Percentiles rank a stretch among this genome's conserved stretches.
Conservation (phyloP, 2,797 vertebrate species). For the Cyclura pinguis region DNA sequence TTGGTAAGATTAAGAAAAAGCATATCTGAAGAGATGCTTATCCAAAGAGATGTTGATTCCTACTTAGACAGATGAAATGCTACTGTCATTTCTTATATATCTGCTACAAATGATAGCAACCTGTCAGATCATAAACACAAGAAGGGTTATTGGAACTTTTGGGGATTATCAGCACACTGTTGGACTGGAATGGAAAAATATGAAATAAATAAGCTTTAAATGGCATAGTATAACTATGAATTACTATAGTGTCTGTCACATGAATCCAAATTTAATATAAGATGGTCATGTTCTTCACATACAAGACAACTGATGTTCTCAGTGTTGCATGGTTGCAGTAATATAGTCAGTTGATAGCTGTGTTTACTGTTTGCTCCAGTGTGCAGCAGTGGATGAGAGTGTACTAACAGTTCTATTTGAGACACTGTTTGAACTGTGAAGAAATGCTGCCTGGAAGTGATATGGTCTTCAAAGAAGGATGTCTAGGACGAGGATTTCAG, state of each 20-base stretch:
- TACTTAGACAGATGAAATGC: neutral
- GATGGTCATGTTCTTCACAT: neutral
- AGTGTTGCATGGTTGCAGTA: neutral
- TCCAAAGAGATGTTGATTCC: neutral
- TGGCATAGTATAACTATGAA: neutral
- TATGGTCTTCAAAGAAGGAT: neutral
- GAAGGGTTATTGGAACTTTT: neutral
- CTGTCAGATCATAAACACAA: neutral
- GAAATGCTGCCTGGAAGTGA: neutral
- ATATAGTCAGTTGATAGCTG: neutral
- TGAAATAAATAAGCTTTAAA: neutral
- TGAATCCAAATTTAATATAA: neutral
- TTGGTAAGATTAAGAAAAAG: neutral
- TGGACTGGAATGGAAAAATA: neutral
- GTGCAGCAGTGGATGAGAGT: neutral
- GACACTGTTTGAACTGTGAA: neutral
- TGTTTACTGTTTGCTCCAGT: neutral
- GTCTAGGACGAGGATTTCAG: neutral
- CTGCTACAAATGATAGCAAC: neutral
- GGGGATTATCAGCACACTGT: neutral
- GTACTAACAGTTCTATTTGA: neutral
- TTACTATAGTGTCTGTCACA: neutral
- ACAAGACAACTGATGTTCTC: neutral
- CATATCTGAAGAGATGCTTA: neutral
- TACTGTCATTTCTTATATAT: neutral